Evolutionary conservation across 2,888 invertebrate species (phyloP), one percentile per base, ranked within the genome.

Genomic region (Idaea biselata): DNA sequence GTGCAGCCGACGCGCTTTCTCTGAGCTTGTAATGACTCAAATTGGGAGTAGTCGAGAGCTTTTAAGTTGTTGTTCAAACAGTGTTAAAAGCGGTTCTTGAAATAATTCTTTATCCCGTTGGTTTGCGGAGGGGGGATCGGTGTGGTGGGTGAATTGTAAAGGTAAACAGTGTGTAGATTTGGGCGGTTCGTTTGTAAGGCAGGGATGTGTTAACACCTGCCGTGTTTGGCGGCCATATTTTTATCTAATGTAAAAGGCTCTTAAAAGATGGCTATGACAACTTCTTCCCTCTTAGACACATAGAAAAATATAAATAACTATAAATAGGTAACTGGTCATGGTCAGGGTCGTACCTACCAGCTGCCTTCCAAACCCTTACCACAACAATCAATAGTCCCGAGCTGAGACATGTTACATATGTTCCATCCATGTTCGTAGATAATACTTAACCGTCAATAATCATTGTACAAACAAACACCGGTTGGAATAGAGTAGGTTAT

Each of bases 381-480:
- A 72, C 62, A 73, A 79, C 75, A 80, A 81, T 72, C 83, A 81
- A 81, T 78, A 73, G 73, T 74, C 68, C 75, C 73, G 74, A 79
- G 76, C 72, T 69, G 71, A 77, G 84, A 90, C 84, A 86, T 71
- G 82, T 74, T 75, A 82, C 90, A 89, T 86, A 84, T 90, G 91
- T 74, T 73, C 73, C 66, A 75, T 73, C 82, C 73, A 74, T 81
- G 80, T 83, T 78, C 73, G 71, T 73, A 88, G 88, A 91, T 87
- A 88, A 90, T 89, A 87, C 84, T 86, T 81, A 82, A 82, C 85
- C 89, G 86, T 83, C 84, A 85, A 89, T 91, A 90, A 90, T 88
- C 86, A 81, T 72, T 74, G 79, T 79, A 86, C 85, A 89, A 90
- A 91, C 87, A 91, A 91, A 91, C 86, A 87, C 79, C 79, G 86